A percentile compares a stretch with the other conserved stretches of the same genome.
phyloP scores from a whole-genome alignment of 2,113 vertebrate genomes.

The Probosciger aterrimus region DNA sequence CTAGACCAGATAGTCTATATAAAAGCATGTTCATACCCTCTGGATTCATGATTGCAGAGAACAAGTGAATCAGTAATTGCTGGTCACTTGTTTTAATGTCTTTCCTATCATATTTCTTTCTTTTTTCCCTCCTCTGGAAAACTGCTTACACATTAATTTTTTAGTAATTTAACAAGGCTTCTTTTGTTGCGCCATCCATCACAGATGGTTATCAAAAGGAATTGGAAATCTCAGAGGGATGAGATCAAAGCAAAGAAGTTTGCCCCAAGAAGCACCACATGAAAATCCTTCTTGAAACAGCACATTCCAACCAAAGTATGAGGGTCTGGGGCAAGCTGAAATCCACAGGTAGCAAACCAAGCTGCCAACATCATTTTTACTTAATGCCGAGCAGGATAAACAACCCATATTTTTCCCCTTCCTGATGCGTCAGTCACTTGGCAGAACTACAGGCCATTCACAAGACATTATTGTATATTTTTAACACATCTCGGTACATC shows the following conservation, averaged over 20 bases:
- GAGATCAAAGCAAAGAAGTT: neutral
- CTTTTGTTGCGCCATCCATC: neutral
- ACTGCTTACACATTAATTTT: neutral
- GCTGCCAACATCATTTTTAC: neutral
- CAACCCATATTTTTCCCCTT: neutral
- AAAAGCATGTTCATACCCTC: neutral
- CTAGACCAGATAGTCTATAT: neutral
- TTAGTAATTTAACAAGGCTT: neutral
- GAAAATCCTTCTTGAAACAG: neutral
- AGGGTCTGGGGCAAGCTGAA: neutral
- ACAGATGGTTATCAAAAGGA: neutral
- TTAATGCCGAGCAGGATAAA: accelerated
- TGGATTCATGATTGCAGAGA: neutral
- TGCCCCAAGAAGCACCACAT: neutral
- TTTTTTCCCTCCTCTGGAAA: neutral
- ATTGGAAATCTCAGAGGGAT: neutral
- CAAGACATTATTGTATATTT: accelerated
- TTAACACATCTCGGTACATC: accelerated
- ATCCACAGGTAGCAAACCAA: neutral
- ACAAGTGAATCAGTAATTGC: neutral
- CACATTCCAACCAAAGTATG: neutral
- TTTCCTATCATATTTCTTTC: neutral
- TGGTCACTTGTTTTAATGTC: neutral
- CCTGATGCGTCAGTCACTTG: neutral
- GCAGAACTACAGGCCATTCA: neutral